A percentile compares a stretch with the other conserved stretches of the same genome.
Evolutionary conservation across 2,797 vertebrate genomes (phyloP).

Genomic region (Channallabes apus): DNA sequence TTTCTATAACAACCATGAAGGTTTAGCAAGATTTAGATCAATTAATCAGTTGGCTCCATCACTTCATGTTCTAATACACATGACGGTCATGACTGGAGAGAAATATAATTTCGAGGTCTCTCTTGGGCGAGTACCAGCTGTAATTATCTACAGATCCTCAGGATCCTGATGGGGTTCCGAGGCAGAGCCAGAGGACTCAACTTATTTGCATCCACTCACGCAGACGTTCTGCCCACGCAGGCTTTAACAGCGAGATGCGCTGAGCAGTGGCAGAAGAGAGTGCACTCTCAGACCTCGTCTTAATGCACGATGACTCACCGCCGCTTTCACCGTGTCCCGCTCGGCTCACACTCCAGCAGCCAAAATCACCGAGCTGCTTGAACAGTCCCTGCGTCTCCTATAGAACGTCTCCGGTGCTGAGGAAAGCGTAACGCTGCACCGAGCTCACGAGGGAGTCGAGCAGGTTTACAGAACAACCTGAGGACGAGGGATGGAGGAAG

Average conservation of each 20-base stretch:
- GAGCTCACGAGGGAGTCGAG: not conserved
- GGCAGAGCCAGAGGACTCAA: constrained; percentile 24
- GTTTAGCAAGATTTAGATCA: not conserved
- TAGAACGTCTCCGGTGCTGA: not conserved
- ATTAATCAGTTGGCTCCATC: not conserved
- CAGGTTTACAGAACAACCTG: not conserved
- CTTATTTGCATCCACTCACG: constrained; percentile 43
- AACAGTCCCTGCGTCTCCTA: constrained; percentile 2
- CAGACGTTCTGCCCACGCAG: constrained; percentile 39
- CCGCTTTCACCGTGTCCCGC: constrained; percentile 6
- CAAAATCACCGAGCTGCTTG: not conserved
- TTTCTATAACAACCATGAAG: constrained; percentile 27
- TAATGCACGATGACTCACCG: constrained; percentile 42
- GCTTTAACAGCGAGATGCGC: constrained; percentile 22
- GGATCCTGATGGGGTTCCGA: constrained; percentile 21
- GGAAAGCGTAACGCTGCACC: not conserved
- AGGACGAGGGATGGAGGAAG: not conserved
- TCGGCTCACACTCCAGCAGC: constrained; percentile 11
- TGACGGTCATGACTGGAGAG: not conserved
- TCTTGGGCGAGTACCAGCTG: not conserved
- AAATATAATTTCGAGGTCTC: not conserved
- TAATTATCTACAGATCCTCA: constrained; percentile 21
- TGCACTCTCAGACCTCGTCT: constrained; percentile 32
- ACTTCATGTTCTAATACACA: not conserved
- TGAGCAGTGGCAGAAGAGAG: constrained; percentile 18